Evolutionary conservation across 2,113 vertebrate genomes (phyloP), one percentile per base, ranked within the genome.

Genomic region (Chascanopsetta lugubris): DNA sequence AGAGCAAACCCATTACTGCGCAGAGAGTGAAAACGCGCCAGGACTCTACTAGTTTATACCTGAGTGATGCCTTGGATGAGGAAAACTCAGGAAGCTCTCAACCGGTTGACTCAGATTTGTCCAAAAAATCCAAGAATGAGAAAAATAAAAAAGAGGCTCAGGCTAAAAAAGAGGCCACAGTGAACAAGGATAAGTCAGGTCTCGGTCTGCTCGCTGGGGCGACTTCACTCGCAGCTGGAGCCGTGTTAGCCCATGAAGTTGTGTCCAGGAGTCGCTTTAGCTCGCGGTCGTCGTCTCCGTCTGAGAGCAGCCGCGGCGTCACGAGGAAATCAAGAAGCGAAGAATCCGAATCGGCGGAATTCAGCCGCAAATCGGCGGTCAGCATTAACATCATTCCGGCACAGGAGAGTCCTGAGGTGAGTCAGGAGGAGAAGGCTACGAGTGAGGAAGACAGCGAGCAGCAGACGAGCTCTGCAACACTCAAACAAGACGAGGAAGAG

Each of bases 341-440:
- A 0, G 68, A 85, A 1, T 42, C 65, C 0, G 63, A 79, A 7
- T 69, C 70, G 0, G 56, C 51, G 0, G 38, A 65, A 18, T 25
- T 55, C 0, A 77, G 73, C 29, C 67, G 61, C 27, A 85, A 60
- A 13, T 82, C 85, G 0, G 46, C 48, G 0, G 76, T 86, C 4
- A 89, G 80, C 30, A 85, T 90, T 49, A 86, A 83, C 30, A 62
- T 91, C 10, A 77, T 65, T 5, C 74, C 85, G 1, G 75, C 86
- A 1, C 1, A 61, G 0, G 57, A 81, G 10, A 79, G 59, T 62
- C 46, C 64, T 5, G 64, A 46, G 1, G 43, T 0, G 3, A 18
- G 26, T 36, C 59, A 36, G 34, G 58, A 17, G 0, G 38, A 30
- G 20, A 3, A 25, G 18, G 48, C 2, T 1, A 40, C 26, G 8